These are phyloP conservation scores for Dicaeum eximium DNA, from an alignment of 2,113 vertebrate species.

Conservation along the genomic window DNA sequence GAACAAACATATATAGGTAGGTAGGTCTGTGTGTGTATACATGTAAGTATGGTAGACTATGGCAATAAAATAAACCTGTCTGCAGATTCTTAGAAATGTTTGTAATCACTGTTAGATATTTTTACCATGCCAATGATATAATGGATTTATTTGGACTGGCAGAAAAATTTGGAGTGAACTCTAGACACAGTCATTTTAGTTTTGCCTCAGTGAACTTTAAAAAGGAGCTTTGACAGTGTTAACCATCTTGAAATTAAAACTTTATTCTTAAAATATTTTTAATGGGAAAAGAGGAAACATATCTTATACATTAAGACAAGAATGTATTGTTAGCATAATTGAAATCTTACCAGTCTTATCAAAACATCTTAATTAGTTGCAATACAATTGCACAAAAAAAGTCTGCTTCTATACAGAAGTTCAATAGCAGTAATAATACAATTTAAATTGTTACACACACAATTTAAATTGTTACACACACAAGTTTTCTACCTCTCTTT, in stretches of 20 bases:
- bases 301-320: neutral
- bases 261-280: neutral
- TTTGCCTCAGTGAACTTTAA: neutral
- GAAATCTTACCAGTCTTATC: neutral
- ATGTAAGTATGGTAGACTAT: neutral
- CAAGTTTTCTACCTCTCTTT: neutral
- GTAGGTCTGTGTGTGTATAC: neutral
- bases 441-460: neutral
- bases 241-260: neutral
- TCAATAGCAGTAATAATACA: neutral
- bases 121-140: neutral
- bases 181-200: neutral
- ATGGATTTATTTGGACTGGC: neutral
- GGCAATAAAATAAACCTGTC: neutral
- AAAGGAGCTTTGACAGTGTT: fast-evolving
- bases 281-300: neutral
- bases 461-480: neutral
- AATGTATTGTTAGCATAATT: neutral
- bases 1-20: neutral
- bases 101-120: neutral
- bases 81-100: neutral
- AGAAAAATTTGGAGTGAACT: neutral
- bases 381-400: neutral
- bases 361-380: neutral
- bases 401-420: neutral